Conservation (phyloP, 2,113 vertebrate genomes). For the Lagopus muta region DNA sequence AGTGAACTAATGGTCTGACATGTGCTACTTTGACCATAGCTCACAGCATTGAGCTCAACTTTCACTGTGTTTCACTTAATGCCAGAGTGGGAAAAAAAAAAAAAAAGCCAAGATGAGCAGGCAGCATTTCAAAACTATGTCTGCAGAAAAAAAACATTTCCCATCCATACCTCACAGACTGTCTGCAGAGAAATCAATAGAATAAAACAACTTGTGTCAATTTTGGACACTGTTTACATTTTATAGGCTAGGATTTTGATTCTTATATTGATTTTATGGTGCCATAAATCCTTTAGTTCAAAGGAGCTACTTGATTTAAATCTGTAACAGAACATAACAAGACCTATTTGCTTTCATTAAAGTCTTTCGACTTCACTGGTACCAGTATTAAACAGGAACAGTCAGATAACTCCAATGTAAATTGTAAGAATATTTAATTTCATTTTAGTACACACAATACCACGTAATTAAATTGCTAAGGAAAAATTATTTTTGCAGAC, state of each 20-base stretch:
- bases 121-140: not conserved
- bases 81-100: fast-evolving
- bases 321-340: not conserved
- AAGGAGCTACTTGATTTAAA: conserved; percentile 28
- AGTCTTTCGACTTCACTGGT: not conserved
- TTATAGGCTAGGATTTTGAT: conserved; percentile 34
- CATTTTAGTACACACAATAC: not conserved
- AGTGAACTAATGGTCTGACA: not conserved
- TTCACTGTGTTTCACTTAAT: not conserved
- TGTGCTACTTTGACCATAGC: not conserved
- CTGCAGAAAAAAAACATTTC: not conserved
- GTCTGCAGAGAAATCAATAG: not conserved
- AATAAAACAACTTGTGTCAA: not conserved
- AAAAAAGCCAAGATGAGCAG: not conserved
- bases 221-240: not conserved
- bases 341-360: not conserved
- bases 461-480: not conserved
- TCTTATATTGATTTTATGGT: conserved; percentile 37
- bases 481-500: not conserved
- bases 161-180: not conserved
- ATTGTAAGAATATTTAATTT: not conserved
- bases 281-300: conserved; percentile 47
- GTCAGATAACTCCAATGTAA: not conserved
- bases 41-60: not conserved
- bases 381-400: not conserved